These are phyloP conservation scores for Ophion obscuratus DNA, from an alignment of 2,888 invertebrate genomes.

Conservation along the genomic window DNA sequence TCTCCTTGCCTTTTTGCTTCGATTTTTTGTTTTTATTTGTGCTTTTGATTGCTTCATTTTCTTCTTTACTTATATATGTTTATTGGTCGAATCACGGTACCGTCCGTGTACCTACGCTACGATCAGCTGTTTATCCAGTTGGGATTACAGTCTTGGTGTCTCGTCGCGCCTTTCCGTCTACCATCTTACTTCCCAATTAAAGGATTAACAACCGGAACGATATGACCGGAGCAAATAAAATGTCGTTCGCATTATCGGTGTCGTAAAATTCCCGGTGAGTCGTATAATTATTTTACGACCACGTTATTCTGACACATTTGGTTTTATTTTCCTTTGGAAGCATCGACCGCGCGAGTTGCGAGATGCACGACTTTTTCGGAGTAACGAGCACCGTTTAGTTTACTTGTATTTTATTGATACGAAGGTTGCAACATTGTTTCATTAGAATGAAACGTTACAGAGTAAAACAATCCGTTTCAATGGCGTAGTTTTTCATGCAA, in stretches of 20 bases:
- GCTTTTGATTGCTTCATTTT: neutral
- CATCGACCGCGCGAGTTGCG: no score
- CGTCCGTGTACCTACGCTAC: constrained; percentile 28
- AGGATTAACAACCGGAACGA: constrained; percentile 41
- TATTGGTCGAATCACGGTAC: neutral
- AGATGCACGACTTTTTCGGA: no score
- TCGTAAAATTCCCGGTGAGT: constrained; percentile 11
- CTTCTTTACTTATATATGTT: neutral
- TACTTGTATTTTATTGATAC: no score
- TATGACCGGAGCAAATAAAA: constrained; percentile 42
- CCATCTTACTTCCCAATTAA: constrained; percentile 40
- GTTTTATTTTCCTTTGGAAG: no score
- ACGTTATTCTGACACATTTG: no score
- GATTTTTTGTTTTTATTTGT: neutral
- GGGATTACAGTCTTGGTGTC: constrained; percentile 38
- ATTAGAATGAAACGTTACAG: no score
- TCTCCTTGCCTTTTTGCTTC: neutral
- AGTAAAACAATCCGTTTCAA: no score
- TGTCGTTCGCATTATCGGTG: constrained; percentile 27
- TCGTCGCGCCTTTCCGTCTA: constrained; percentile 24
- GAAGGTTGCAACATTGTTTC: no score
- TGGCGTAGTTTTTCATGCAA: no score
- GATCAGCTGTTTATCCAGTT: constrained; percentile 59
- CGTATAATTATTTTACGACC: neutral
- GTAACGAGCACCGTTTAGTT: no score